Evolutionary conservation across 2,888 invertebrate species (phyloP).

Genomic region (Chalcosyrphus nemorum): DNA sequence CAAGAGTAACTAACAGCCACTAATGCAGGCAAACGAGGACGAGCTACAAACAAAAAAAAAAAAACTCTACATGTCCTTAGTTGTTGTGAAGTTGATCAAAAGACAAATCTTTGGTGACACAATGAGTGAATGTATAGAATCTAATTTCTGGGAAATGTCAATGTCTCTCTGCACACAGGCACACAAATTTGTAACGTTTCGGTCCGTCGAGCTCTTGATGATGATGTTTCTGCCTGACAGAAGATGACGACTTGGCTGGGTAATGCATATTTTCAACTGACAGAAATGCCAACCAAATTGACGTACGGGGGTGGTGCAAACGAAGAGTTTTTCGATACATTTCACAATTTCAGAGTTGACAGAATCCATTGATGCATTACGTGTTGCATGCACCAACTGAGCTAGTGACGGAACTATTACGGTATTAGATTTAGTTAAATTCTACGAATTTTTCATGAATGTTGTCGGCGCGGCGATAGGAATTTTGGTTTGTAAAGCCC

Average conservation of each 20-base stretch:
- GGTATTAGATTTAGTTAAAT: neutral
- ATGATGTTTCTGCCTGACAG: neutral
- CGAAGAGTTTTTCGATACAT: slow-evolving; percentile 13
- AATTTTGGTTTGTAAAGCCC: too few relatives aligned
- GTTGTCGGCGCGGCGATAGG: too few relatives aligned
- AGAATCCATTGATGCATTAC: slow-evolving; percentile 43
- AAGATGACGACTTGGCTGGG: slow-evolving; percentile 23
- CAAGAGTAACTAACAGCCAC: slow-evolving; percentile 21
- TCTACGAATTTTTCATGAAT: neutral
- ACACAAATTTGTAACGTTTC: slow-evolving; percentile 52
- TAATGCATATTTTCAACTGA: slow-evolving; percentile 33
- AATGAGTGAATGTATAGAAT: slow-evolving; percentile 53
- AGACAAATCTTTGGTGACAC: slow-evolving; percentile 56
- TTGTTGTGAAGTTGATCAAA: slow-evolving; percentile 35
- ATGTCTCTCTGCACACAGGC: slow-evolving; percentile 27
- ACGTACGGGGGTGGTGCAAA: slow-evolving; percentile 21
- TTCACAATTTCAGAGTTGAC: slow-evolving; percentile 12
- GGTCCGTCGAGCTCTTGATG: slow-evolving; percentile 31
- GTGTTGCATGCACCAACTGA: slow-evolving; percentile 2
- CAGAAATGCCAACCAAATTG: slow-evolving; percentile 50
- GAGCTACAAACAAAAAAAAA: neutral
- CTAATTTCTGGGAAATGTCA: slow-evolving; percentile 57
- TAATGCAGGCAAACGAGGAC: slow-evolving; percentile 1
- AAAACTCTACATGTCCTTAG: slow-evolving; percentile 3
- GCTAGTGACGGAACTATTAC: neutral